Percentiles rank a stretch among this genome's conserved stretches.
Conservation (phyloP, 1,140 invertebrate genomes). For the Caenorhabditis inopinata region DNA sequence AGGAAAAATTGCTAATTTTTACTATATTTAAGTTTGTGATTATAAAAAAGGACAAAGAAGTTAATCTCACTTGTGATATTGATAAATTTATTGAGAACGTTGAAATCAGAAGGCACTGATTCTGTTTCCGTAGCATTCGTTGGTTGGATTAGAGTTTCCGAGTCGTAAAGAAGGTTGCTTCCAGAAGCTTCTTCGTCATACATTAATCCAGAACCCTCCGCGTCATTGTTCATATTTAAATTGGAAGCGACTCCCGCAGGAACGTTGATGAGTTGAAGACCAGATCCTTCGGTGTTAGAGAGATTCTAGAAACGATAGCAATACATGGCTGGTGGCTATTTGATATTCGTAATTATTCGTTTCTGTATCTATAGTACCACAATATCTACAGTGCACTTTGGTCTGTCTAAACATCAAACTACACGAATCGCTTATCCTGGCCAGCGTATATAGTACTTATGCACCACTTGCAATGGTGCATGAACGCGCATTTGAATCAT, state of each 20-base stretch:
- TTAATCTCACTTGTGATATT: conserved; percentile 2
- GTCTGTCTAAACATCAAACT: too few species aligned
- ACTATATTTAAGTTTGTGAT: too few species aligned
- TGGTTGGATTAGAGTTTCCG: background rate
- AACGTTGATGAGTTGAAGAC: conserved; percentile 15
- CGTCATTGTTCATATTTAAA: background rate
- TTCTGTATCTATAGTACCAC: too few species aligned
- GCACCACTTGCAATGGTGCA: too few species aligned
- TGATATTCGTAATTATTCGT: too few species aligned
- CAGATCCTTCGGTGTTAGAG: conserved; percentile 7
- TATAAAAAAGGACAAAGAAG: too few species aligned
- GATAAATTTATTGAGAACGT: background rate
- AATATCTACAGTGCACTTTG: too few species aligned
- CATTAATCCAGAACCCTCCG: background rate
- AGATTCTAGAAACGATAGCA: background rate
- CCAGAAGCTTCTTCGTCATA: conserved; percentile 26
- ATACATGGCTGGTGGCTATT: too few species aligned
- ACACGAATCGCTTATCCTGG: too few species aligned
- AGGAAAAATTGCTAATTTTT: too few species aligned
- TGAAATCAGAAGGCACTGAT: background rate
- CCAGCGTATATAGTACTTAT: too few species aligned
- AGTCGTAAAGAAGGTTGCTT: background rate
- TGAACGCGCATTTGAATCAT: too few species aligned
- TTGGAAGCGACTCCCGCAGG: background rate
- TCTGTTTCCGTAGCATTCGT: background rate